Evolutionary conservation across 2,113 vertebrate genomes (phyloP).

Genomic region (Poeciliopsis retropinna): DNA sequence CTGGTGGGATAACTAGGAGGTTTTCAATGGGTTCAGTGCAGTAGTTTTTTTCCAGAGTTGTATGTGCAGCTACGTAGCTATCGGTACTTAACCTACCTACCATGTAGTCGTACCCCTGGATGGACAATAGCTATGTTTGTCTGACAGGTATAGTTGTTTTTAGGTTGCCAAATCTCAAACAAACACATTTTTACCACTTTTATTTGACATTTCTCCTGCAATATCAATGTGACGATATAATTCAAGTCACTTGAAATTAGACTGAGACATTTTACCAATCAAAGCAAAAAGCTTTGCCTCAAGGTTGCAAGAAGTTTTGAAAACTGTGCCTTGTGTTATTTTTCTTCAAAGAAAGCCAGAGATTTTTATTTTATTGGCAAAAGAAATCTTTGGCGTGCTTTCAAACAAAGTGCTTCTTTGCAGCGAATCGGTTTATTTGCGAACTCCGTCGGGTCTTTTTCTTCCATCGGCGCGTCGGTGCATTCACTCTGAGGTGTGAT

Average conservation of each 20-base stretch:
- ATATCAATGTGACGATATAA: too few species aligned
- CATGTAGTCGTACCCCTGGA: too few species aligned
- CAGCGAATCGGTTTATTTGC: background rate
- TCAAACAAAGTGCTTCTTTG: background rate
- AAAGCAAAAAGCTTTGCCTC: background rate
- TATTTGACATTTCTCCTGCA: background rate
- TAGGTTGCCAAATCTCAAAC: background rate
- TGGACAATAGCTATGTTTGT: background rate
- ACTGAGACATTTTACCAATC: slow-evolving; percentile 1
- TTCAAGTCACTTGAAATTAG: slow-evolving; percentile 7
- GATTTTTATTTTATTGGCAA: background rate
- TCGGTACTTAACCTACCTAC: too few species aligned
- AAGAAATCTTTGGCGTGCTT: background rate
- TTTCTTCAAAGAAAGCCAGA: background rate
- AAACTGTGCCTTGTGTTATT: slow-evolving; percentile 2
- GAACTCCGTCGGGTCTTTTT: background rate
- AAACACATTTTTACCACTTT: background rate
- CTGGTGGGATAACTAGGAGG: too few species aligned
- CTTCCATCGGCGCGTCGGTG: background rate
- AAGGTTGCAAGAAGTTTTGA: slow-evolving; percentile 26
- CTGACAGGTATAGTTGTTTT: background rate
- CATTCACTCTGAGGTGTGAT: background rate
- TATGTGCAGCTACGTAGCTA: too few species aligned
- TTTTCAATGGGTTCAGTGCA: too few species aligned
- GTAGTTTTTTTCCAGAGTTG: too few species aligned